These are phyloP conservation scores for Hirtodrosophila histrioides DNA, from an alignment of 2,888 invertebrate genomes.

Conservation along the genomic window DNA sequence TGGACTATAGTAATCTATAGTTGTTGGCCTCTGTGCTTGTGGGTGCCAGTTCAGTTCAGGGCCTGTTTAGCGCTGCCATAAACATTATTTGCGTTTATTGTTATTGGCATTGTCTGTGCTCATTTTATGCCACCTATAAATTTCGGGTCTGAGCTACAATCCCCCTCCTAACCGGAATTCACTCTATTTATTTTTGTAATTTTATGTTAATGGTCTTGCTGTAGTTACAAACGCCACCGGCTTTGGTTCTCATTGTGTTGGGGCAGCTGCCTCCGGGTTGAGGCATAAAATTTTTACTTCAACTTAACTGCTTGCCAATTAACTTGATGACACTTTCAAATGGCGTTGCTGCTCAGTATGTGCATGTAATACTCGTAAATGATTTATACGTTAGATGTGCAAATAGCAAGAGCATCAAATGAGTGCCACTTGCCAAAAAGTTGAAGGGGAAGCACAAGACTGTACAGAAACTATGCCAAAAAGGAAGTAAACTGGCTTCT, in stretches of 20 bases:
- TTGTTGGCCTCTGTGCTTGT: conserved; percentile 24
- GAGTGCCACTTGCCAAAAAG: conserved; percentile 45
- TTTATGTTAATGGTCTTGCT: conserved; percentile 69
- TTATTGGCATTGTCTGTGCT: conserved; percentile 78
- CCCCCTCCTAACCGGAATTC: conserved; percentile 40
- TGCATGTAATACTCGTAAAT: conserved; percentile 34
- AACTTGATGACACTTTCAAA: conserved; percentile 64
- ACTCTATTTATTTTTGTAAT: conserved; percentile 70
- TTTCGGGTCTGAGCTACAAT: conserved; percentile 40
- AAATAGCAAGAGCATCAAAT: conserved; percentile 31
- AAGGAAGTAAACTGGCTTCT: conserved; percentile 13
- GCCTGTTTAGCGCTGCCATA: conserved; percentile 71
- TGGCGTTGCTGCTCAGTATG: conserved; percentile 6
- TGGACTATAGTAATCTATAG: conserved; percentile 60
- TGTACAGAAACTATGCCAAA: conserved; percentile 16
- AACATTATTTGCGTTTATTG: conserved; percentile 80
- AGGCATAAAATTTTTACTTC: conserved; percentile 24
- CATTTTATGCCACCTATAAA: conserved; percentile 76
- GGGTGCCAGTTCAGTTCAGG: conserved; percentile 25
- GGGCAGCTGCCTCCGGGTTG: conserved; percentile 21
- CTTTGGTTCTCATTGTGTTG: not conserved
- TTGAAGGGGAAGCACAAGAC: conserved; percentile 21
- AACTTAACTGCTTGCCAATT: conserved; percentile 53
- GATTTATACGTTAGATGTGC: conserved; percentile 46
- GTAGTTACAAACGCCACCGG: conserved; percentile 19